phyloP scores from a whole-genome alignment of 2,888 invertebrate species.

The Pristionchus entomophagus region DNA sequence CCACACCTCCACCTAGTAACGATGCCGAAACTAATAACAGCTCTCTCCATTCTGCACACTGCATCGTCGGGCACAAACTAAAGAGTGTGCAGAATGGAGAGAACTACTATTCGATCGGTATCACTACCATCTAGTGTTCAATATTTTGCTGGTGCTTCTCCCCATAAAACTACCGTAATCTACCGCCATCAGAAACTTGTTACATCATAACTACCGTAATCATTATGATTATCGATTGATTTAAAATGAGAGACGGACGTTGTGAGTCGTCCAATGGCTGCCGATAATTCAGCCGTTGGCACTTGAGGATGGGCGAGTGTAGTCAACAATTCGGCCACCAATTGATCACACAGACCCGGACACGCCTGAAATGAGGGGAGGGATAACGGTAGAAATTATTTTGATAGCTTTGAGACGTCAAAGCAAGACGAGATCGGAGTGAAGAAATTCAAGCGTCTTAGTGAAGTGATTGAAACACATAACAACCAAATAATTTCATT shows the following conservation, averaged over 20 bases:
- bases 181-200: not conserved
- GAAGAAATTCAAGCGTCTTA: no score
- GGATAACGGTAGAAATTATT: conserved; percentile 86
- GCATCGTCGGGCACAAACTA: no score
- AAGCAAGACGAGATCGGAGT: no score
- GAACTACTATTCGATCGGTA: no score
- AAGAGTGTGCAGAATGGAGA: no score
- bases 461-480: not conserved
- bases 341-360: conserved; percentile 89
- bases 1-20: not conserved
- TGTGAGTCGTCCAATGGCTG: conserved; percentile 55
- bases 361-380: conserved; percentile 87
- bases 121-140: no score
- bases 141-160: not conserved
- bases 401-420: no score
- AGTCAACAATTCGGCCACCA: conserved; percentile 85
- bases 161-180: no score
- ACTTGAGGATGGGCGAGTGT: conserved; percentile 70
- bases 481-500: not conserved
- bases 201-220: not conserved
- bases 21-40: no score
- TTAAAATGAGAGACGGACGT: conserved; percentile 44
- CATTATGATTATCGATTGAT: not conserved
- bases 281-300: conserved; percentile 52
- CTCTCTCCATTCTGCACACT: no score